These are phyloP conservation scores for Microctonus hyperodae DNA, from an alignment of 2,888 invertebrate species.

Conservation along the genomic window DNA sequence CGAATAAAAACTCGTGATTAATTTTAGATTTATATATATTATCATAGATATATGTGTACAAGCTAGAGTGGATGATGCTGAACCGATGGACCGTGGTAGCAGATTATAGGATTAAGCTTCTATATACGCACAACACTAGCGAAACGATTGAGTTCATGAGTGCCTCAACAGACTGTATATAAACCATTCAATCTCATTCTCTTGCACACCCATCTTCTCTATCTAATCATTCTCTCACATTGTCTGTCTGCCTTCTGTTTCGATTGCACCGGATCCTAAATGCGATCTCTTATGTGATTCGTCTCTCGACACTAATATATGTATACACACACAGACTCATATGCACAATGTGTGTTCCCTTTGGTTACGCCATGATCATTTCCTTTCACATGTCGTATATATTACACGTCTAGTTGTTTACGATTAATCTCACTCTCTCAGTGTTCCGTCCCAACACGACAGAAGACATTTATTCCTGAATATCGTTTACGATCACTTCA, in stretches of 20 bases:
- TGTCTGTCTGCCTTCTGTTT: slow-evolving; percentile 9
- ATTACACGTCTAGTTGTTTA: neutral
- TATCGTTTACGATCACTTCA: neutral
- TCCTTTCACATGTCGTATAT: neutral
- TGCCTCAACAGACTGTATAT: slow-evolving; percentile 38
- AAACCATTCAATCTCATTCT: slow-evolving; percentile 42
- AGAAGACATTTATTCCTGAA: neutral
- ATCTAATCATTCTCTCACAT: neutral
- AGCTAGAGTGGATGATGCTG: slow-evolving; percentile 34
- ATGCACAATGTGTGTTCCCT: too few relatives aligned
- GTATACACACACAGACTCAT: too few relatives aligned
- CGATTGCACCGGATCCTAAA: neutral
- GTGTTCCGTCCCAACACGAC: neutral
- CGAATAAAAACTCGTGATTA: neutral
- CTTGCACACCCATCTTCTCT: slow-evolving; percentile 29
- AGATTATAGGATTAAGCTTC: slow-evolving; percentile 57
- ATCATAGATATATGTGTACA: neutral
- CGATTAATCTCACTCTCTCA: slow-evolving; percentile 9
- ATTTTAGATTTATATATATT: neutral
- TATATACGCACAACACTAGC: slow-evolving; percentile 33
- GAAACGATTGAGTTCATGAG: slow-evolving; percentile 39
- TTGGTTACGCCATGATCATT: neutral
- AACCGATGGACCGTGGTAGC: slow-evolving; percentile 47
- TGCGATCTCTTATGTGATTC: neutral
- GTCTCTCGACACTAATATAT: slow-evolving; percentile 3